Percentiles rank a stretch among this genome's conserved stretches.
phyloP scores from a whole-genome alignment of 37 sponge, comb jelly and placozoan species.

The Hexactinellida sp. region DNA sequence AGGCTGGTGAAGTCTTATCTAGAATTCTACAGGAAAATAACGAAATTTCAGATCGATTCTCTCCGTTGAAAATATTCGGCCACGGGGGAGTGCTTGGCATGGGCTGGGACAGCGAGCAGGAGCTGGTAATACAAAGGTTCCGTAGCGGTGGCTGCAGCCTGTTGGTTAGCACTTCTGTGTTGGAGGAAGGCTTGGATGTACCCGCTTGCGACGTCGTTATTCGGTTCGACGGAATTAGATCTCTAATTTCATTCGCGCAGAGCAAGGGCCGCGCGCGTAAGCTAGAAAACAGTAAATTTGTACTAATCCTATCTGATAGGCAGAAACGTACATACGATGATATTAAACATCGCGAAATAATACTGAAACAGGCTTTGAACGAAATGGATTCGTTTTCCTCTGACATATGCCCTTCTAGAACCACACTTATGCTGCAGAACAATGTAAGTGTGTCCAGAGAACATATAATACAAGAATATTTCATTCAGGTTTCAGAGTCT shows the following conservation, averaged over 20 bases:
- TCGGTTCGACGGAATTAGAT: constrained; percentile 26
- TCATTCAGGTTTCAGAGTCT: background rate
- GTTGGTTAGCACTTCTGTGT: constrained; percentile 64
- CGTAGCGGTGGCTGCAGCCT: constrained; percentile 51
- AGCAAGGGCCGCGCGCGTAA: background rate
- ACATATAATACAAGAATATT: background rate
- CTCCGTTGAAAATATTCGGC: background rate
- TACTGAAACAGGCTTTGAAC: background rate
- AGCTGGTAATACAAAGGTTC: constrained; percentile 47
- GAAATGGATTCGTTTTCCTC: background rate
- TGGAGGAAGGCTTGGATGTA: constrained; percentile 90
- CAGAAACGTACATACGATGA: background rate
- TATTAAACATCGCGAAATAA: background rate
- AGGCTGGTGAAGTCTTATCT: background rate
- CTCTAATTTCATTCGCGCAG: background rate
- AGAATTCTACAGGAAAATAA: background rate
- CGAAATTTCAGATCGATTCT: background rate
- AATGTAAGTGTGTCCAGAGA: background rate
- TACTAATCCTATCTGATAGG: background rate
- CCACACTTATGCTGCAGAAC: background rate
- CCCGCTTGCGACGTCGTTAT: constrained; percentile 78
- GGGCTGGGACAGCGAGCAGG: constrained; percentile 28
- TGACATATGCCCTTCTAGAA: background rate
- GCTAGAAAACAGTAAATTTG: background rate
- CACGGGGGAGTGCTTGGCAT: background rate